Percentiles rank a stretch among this genome's conserved stretches.
Conservation (phyloP, 2,113 vertebrate species). For the Fregata magnificens region DNA sequence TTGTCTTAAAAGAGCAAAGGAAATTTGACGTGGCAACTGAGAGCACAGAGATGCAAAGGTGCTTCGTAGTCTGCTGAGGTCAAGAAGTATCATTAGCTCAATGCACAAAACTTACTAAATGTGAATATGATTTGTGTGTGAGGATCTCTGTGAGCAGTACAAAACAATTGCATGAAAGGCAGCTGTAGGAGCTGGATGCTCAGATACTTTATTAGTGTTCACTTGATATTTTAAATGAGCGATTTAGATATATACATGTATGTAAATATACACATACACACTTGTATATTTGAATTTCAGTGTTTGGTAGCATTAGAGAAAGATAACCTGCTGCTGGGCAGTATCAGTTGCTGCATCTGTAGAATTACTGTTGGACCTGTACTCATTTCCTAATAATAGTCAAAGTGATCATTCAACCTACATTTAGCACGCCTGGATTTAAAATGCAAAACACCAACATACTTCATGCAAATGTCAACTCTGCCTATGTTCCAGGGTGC, state of each 20-base stretch:
- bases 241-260: not conserved
- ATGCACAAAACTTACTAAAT: not conserved
- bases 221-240: not conserved
- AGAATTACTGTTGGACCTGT: not conserved
- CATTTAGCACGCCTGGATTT: not conserved
- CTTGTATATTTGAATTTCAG: not conserved
- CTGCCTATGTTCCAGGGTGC: constrained; percentile 17
- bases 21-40: not conserved
- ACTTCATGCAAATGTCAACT: constrained; percentile 36
- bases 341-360: not conserved
- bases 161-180: not conserved
- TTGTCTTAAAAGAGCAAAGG: not conserved
- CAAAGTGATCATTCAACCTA: not conserved
- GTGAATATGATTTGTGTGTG: not conserved
- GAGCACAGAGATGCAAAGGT: not conserved
- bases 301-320: not conserved
- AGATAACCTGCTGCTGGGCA: not conserved
- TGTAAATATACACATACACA: not conserved
- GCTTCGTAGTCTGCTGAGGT: not conserved
- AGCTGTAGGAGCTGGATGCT: not conserved
- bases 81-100: not conserved
- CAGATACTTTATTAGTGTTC: not conserved
- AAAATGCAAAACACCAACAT: constrained; percentile 46
- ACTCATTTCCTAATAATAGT: not conserved
- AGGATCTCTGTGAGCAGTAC: rapidly evolving